Conservation (phyloP, 30 jellyfish, hydroid and myxozoan genomes). For the Mastigias papua region DNA sequence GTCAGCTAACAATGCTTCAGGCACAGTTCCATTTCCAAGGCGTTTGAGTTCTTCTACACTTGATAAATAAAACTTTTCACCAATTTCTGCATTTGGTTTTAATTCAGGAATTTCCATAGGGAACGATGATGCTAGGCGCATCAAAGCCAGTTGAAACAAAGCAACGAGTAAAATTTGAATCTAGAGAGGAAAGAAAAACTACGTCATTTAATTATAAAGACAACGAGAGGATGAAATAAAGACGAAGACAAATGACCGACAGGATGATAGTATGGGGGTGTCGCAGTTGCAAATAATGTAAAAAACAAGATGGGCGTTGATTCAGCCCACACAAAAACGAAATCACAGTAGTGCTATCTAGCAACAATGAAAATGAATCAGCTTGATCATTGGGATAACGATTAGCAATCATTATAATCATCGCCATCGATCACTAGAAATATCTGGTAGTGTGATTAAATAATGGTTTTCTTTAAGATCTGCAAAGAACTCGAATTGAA, state of each 20-base stretch:
- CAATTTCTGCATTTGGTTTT: conserved; percentile 15
- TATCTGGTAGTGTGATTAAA: no score
- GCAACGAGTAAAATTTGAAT: conserved; percentile 8
- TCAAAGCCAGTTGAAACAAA: conserved; percentile 10
- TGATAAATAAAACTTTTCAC: conserved; percentile 35
- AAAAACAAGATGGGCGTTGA: no score
- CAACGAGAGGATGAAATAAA: neutral
- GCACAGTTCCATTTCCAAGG: conserved; percentile 46
- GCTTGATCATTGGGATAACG: no score
- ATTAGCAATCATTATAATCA: no score
- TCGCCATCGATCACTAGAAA: no score
- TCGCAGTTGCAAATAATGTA: no score
- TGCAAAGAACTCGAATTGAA: no score
- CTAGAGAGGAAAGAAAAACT: conserved; percentile 15
- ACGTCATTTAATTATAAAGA: neutral
- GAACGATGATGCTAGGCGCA: conserved; percentile 50
- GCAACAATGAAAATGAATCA: no score
- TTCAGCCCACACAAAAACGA: neutral
- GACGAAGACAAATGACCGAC: neutral
- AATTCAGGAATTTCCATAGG: conserved; percentile 44
- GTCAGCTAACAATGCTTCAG: conserved; percentile 43
- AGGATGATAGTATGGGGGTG: neutral
- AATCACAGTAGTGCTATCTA: neutral
- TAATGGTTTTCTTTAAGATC: no score
- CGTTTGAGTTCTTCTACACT: conserved; percentile 30